A percentile compares a stretch with the other conserved stretches of the same genome.
Evolutionary conservation across 1,140 invertebrate genomes (phyloP).

Genomic region (Eurytemora carolleeae): DNA sequence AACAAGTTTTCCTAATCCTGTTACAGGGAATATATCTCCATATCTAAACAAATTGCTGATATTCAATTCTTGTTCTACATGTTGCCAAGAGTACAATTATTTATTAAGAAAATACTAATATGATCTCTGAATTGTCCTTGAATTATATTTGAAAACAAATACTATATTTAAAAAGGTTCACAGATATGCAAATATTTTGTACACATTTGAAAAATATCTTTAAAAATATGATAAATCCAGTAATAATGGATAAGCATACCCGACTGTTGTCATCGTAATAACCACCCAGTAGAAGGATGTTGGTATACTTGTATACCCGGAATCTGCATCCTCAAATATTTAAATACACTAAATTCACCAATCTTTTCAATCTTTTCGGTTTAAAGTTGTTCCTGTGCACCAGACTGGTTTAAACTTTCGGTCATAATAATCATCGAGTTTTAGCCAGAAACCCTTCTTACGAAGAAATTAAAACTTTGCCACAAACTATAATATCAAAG

Average conservation of each 20-base stretch:
- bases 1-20: slow-evolving; percentile 68
- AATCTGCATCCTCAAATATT: slow-evolving; percentile 24
- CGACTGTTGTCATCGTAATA: slow-evolving; percentile 34
- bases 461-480: too few relatives aligned
- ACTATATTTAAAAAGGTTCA: background rate
- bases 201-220: background rate
- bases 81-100: background rate
- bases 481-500: too few relatives aligned
- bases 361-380: too few relatives aligned
- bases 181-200: background rate
- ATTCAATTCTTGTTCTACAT: background rate
- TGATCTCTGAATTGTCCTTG: background rate
- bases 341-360: too few relatives aligned
- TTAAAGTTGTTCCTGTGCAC: too few relatives aligned
- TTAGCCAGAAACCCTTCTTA: too few relatives aligned
- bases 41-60: slow-evolving; percentile 41
- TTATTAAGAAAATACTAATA: background rate
- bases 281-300: slow-evolving; percentile 36
- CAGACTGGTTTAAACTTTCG: too few relatives aligned
- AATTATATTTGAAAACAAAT: background rate
- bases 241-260: slow-evolving; percentile 31
- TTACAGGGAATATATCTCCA: slow-evolving; percentile 72
- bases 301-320: slow-evolving; percentile 32
- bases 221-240: background rate
- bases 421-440: too few relatives aligned